Evolutionary conservation across 2,888 invertebrate genomes (phyloP).

Genomic region (Polymixis lichenea): DNA sequence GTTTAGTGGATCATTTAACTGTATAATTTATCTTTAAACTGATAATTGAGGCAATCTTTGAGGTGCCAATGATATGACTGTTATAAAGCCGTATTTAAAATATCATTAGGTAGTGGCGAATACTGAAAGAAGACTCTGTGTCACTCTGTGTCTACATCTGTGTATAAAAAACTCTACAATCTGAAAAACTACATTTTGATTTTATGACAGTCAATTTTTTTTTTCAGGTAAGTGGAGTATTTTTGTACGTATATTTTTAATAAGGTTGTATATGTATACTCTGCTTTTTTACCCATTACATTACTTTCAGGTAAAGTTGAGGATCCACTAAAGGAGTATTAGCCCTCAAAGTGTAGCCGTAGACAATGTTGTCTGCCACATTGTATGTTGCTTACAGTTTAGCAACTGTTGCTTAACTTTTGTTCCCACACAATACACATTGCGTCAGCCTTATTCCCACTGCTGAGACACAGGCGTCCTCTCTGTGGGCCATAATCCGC

Average conservation of each 20-base stretch:
- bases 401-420: neutral
- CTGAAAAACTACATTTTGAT: conserved; percentile 17
- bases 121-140: neutral
- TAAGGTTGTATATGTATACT: conserved; percentile 12
- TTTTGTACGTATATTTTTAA: neutral
- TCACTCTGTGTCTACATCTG: neutral
- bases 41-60: neutral
- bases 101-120: neutral
- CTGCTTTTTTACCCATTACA: no score
- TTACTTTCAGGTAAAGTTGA: neutral
- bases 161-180: neutral
- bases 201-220: conserved; percentile 14
- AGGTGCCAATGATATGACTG: neutral
- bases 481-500: no score
- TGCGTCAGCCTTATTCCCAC: neutral
- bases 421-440: neutral
- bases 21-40: neutral
- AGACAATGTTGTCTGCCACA: neutral
- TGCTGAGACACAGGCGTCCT: no score
- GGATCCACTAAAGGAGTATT: neutral
- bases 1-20: neutral
- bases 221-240: neutral
- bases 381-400: neutral
- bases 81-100: neutral
- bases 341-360: neutral